A percentile compares a stretch with the other conserved stretches of the same genome.
phyloP scores from a whole-genome alignment of 2,797 vertebrate genomes.

The Microtus obscurus region DNA sequence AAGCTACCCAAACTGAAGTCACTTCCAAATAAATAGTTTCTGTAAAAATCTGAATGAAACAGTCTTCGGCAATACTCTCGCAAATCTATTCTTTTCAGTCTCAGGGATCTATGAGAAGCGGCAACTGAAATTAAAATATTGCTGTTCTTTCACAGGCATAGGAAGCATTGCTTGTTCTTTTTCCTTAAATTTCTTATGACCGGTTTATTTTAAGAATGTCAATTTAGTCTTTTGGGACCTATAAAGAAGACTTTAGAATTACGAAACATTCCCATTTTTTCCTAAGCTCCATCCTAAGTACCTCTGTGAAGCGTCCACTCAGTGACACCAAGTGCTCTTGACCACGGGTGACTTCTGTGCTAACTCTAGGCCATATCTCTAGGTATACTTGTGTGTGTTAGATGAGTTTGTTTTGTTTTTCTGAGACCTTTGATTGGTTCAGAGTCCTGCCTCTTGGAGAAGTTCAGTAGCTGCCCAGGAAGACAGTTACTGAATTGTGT shows the following conservation, averaged over 20 bases:
- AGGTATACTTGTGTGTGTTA: conserved; percentile 48
- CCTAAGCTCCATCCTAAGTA: conserved; percentile 23
- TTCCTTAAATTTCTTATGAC: neutral
- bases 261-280: conserved; percentile 66
- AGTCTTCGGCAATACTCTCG: neutral
- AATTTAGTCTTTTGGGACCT: neutral
- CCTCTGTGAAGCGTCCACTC: conserved; percentile 59
- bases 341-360: neutral
- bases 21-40: conserved; percentile 11
- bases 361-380: conserved; percentile 55
- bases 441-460: neutral
- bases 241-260: conserved; percentile 59
- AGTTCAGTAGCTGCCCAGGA: neutral
- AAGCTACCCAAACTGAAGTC: neutral
- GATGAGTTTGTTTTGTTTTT: neutral
- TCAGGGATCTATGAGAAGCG: neutral
- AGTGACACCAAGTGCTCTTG: conserved; percentile 54
- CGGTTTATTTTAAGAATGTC: neutral
- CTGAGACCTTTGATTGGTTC: neutral
- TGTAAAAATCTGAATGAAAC: neutral
- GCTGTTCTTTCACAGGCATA: neutral
- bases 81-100: neutral
- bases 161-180: conserved; percentile 25
- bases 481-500: neutral
- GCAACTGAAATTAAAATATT: neutral